Conservation (phyloP, 2,888 invertebrate genomes). For the Agonopterix heracliana region DNA sequence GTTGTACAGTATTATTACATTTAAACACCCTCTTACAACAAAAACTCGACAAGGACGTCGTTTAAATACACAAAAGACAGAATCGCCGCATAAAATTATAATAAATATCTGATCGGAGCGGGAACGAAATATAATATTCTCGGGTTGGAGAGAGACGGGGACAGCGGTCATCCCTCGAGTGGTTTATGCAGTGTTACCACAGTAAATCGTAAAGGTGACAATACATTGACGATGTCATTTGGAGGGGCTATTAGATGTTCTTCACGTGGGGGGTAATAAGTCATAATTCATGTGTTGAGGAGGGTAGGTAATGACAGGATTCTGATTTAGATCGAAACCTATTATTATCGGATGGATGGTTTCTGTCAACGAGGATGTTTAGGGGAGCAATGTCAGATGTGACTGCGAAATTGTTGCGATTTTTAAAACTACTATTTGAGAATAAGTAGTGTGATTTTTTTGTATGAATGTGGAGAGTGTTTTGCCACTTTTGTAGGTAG, state of each 20-base stretch:
- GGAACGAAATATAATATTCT: conserved; percentile 17
- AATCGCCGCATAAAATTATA: conserved; percentile 71
- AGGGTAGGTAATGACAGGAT: conserved; percentile 53
- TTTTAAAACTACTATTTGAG: conserved; percentile 31
- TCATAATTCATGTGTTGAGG: conserved; percentile 65
- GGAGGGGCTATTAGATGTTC: conserved; percentile 55
- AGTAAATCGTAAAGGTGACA: conserved; percentile 67
- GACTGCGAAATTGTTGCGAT: conserved; percentile 51
- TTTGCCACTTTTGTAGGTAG: too few relatives aligned
- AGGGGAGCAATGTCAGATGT: conserved; percentile 28
- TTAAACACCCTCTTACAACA: conserved; percentile 51
- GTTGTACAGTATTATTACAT: conserved; percentile 36
- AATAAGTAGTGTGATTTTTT: conserved; percentile 15
- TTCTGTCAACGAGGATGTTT: conserved; percentile 25
- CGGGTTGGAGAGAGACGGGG: conserved; percentile 18
- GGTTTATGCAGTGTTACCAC: conserved; percentile 40
- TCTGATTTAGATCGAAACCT: conserved; percentile 54
- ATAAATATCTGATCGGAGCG: conserved; percentile 58
- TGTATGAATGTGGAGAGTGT: too few relatives aligned
- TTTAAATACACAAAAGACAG: conserved; percentile 64
- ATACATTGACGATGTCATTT: conserved; percentile 63
- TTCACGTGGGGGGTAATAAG: conserved; percentile 43
- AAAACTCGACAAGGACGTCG: conserved; percentile 51
- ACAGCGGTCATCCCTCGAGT: conserved; percentile 7
- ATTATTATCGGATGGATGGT: conserved; percentile 49